Base-by-base conservation (phyloP, 2,888 invertebrate species). In the Philonicus albiceps region DNA sequence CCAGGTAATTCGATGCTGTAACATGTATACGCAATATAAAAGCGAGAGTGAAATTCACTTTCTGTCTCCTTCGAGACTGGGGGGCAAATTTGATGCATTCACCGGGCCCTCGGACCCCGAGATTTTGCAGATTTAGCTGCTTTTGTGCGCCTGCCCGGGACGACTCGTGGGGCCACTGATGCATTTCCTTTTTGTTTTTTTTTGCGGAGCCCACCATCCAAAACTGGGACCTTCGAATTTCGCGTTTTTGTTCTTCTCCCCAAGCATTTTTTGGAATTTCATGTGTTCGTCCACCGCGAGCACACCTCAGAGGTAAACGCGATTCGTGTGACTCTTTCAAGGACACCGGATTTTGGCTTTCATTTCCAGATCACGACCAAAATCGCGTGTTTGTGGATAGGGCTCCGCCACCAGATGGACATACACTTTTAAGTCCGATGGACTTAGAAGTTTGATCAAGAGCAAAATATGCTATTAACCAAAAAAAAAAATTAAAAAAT, bases 311-410 rank as follows among this genome's bases (percentile, higher is more conserved):
- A 76, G 76, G 76, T 76, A 37, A 40, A 22, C 4, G 76, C 22
- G 78, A 78, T 78, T 78, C 49, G 78, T 49, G 78, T 78, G 78
- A 27, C 49, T 78, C 78, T 49, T 49, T 78, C 78, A 78, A 78
- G 78, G 78, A 78, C 78, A 78, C 78, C 49, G 78, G 78, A 78
- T 78, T 78, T 78, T 37, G 11, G 78, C 78, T 78, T 78, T 78
- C 78, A 78, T 78, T 78, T 78, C 78, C 78, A 78, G 78, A 78
- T 78, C 78, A 78, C 78, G 78, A 78, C 40, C 53, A 43, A 43
- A 27, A 19, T 64, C 22, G 64, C 64, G 64, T 64, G 49, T 49
- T 78, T 40, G 78, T 78, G 49, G 40, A 43, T 27, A 43, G 7
- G 43, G 49, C 19, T 27, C 6, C 11, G 8, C 13, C 55, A 55